A percentile compares a stretch with the other conserved stretches of the same genome.
Evolutionary conservation across 2,113 vertebrate species (phyloP).

Genomic region (Phylloscopus trochilus): DNA sequence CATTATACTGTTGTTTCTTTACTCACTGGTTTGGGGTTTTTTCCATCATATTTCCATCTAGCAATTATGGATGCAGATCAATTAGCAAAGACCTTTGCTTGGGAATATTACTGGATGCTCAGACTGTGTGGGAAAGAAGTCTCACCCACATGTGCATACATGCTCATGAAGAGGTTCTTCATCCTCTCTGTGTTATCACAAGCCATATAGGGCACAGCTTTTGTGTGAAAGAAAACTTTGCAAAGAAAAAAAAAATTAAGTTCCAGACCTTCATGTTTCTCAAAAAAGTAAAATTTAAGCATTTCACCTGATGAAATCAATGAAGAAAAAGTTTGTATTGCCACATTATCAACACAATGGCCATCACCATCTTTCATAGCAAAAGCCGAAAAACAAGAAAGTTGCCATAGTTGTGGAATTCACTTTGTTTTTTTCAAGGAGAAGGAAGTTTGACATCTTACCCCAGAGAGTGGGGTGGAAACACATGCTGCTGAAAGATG

Average conservation of each 20-base stretch:
- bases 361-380: background rate
- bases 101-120: background rate
- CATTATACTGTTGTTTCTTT: background rate
- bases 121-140: background rate
- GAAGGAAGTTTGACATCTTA: background rate
- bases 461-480: background rate
- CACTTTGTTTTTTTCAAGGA: background rate
- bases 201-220: background rate
- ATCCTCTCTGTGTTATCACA: background rate
- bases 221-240: background rate
- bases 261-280: background rate
- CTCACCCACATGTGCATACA: rapidly evolving
- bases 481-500: background rate
- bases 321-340: background rate
- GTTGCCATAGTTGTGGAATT: background rate
- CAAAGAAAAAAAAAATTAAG: background rate
- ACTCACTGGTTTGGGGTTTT: background rate
- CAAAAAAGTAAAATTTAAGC: background rate
- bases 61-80: background rate
- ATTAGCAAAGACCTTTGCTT: background rate
- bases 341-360: background rate
- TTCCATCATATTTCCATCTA: background rate
- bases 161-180: rapidly evolving
- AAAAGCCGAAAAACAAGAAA: background rate
- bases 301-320: background rate